A percentile compares a stretch with the other conserved stretches of the same genome.
These are phyloP conservation scores for Ryuthela nishihirai DNA, from an alignment of 2,888 invertebrate genomes.

Conservation along the genomic window DNA sequence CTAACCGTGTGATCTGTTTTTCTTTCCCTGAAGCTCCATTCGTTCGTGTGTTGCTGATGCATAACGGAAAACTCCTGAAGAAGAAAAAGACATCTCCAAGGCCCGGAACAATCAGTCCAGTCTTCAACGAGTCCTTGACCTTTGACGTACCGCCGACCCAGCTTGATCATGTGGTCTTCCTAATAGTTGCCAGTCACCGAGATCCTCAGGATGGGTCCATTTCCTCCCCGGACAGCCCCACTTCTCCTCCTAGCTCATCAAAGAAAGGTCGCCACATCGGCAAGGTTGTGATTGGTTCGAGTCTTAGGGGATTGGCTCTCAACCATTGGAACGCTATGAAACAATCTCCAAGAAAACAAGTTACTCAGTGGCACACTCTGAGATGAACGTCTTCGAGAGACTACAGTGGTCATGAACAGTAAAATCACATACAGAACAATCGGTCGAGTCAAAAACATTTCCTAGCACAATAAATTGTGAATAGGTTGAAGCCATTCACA, in stretches of 20 bases:
- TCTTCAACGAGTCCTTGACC: conserved; percentile 54
- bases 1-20: no score
- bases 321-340: conserved; percentile 41
- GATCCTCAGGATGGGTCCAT: conserved; percentile 30
- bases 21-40: conserved; percentile 51
- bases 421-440: no score
- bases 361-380: conserved; percentile 40
- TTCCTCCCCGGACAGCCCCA: conserved; percentile 36
- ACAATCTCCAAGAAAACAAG: conserved; percentile 37
- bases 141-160: conserved; percentile 52
- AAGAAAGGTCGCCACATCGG: conserved; percentile 36
- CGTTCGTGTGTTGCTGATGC: conserved; percentile 53
- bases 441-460: no score
- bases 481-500: no score
- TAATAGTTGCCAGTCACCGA: conserved; percentile 47
- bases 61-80: conserved; percentile 51
- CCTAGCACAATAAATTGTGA: no score
- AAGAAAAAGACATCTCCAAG: conserved; percentile 52
- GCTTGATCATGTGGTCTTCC: conserved; percentile 51
- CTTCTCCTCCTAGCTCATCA: conserved; percentile 27
- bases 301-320: conserved; percentile 24
- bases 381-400: no score
- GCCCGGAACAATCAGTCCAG: conserved; percentile 47
- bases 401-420: no score
- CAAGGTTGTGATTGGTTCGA: conserved; percentile 37